Base-by-base conservation (phyloP, 2,888 invertebrate species). In the Lycocerus yunnanus region DNA sequence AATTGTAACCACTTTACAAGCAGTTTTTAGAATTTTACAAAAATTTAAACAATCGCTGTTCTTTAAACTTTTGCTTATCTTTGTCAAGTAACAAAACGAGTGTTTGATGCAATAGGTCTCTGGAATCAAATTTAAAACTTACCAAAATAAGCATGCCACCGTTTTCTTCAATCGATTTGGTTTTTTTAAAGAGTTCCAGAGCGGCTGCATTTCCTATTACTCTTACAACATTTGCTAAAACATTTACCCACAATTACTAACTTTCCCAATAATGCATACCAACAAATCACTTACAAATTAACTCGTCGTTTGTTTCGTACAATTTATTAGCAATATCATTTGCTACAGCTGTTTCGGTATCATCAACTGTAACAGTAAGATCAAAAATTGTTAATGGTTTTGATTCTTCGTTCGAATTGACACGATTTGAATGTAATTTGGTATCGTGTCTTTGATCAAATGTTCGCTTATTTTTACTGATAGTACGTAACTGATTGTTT, bases 141-240 rank as follows among this genome's bases (percentile, higher is more conserved):
- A 93, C 94, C 91, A 93, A 91, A 67, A 95, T 92, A 85, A 95
- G 88, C 93, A 96, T 93, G n/a, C 97, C 97, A 16, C 96, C 96
- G 80, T 92, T 91, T 76, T 91, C 91, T 87, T 97, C 96, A 71
- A 95, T 90, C 81, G 91, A 90, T 84, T 93, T 93, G n/a, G 95
- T 95, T 87, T 94, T 92, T 82, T 92, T 91, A 82, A 93, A 95
- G 69, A 96, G 87, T 80, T 93, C 90, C 76, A 95, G 90, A 6
- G 95, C 92, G 83, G 93, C 91, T 78, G 91, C 90, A 79, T 91
- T 91, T 27, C 96, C 96, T 79, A 94, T 85, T 20, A 91, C 89
- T 82, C 92, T 89, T 15, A 96, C 91, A 79, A 94, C 91, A 81
- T 91, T 91, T 78, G 89, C 94, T 95, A 86, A 43, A 43, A 43